phyloP scores from a whole-genome alignment of 2,113 vertebrate genomes.

The Passer montanus region DNA sequence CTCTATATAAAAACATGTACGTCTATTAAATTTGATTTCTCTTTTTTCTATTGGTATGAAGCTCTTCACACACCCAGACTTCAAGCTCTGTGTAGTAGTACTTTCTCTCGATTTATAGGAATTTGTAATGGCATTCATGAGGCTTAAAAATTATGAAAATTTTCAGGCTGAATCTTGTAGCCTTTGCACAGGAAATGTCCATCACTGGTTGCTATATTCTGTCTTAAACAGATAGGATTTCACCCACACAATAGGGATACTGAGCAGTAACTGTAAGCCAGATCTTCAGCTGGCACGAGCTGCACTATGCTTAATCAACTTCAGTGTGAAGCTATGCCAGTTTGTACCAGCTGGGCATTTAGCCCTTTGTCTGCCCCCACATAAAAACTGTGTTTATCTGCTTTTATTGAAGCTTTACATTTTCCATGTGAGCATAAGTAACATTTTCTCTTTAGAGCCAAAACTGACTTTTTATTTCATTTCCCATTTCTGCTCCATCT shows the following conservation, averaged over 20 bases:
- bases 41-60: neutral
- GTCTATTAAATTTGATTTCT: neutral
- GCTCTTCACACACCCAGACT: neutral
- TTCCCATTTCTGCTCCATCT: constrained; percentile 11
- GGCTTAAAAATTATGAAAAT: neutral
- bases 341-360: constrained; percentile 55
- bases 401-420: constrained; percentile 45
- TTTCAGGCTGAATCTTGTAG: neutral
- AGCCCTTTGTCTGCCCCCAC: constrained; percentile 54
- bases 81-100: neutral
- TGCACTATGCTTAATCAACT: constrained; percentile 41
- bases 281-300: constrained; percentile 50
- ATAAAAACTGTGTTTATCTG: constrained; percentile 54
- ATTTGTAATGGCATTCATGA: neutral
- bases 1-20: neutral
- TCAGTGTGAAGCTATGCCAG: constrained; percentile 60
- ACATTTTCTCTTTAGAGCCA: constrained; percentile 1
- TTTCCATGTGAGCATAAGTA: constrained; percentile 30
- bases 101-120: neutral
- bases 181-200: neutral
- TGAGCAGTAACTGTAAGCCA: constrained; percentile 35
- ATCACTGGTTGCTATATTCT: neutral
- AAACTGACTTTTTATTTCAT: constrained; percentile 11
- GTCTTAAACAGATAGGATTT: constrained; percentile 2
- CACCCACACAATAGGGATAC: neutral